Base-by-base conservation (phyloP, 2,888 invertebrate species). In the Andrena marginata region DNA sequence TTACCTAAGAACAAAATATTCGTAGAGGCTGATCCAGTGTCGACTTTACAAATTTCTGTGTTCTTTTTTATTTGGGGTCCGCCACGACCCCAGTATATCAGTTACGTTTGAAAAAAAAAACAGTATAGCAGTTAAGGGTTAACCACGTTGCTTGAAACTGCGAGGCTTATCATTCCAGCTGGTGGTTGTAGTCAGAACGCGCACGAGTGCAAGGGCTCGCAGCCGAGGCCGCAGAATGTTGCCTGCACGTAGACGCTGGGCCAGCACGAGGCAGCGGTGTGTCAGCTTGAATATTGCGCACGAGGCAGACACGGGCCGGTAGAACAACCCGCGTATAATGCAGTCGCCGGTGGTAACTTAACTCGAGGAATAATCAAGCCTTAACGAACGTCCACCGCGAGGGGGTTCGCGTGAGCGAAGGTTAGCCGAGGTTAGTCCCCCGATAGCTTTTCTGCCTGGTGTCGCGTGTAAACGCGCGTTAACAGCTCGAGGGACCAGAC, bases 401-500 rank as follows among this genome's bases (percentile, higher is more conserved):
- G 26, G 54, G 71, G 70, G 76, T 74, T 82, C 76, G 70, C 73
- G 70, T 73, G 60, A 83, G 51, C 69, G 72, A 42, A 77, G 85
- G 80, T 86, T 84, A 87, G 69, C 82, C 85, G 80, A 85, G 90
- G 89, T 90, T 90, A 90, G 72, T 80, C 71, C 79, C 72, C 76
- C 82, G 85, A 87, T 86, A 82, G 88, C 78, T 63, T 67, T 42
- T 51, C 49, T 77, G 78, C 80, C 82, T 72, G 65, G 72, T 48
- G 85, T 78, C 77, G 80, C 80, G 70, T 83, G 82, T 82, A 82
- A 79, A 74, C 62, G 73, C 72, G 62, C 26, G 26, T 54, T n/a
- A 35, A 73, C 13, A 31, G 13, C 33, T 26, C 33, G 7, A 1
- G 56, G 29, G 33, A 29, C 69, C 56, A 69, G 29, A 26, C 26